Percentiles rank a stretch among this genome's conserved stretches.
phyloP scores from a whole-genome alignment of 1,140 invertebrate species.

The Oreohelix idahoensis region DNA sequence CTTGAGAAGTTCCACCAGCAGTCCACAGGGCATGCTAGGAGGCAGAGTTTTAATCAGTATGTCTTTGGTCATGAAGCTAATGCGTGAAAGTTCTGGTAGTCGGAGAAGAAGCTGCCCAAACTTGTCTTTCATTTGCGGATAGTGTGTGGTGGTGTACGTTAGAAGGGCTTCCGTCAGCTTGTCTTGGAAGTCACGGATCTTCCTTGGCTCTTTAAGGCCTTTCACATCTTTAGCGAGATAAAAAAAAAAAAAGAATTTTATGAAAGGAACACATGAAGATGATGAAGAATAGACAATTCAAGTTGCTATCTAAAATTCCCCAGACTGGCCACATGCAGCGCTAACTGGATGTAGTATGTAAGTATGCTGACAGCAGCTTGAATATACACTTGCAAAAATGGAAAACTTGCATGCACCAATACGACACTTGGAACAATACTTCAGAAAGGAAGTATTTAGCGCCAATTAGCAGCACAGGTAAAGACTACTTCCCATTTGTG shows the following conservation, averaged over 20 bases:
- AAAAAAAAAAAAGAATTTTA: neutral
- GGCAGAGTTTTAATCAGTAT: conserved; percentile 74
- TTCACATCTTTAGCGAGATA: conserved; percentile 82
- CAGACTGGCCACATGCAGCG: too few relatives aligned
- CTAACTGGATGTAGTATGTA: too few relatives aligned
- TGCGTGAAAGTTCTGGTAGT: conserved; percentile 93
- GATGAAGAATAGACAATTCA: too few relatives aligned
- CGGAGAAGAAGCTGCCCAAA: conserved; percentile 93
- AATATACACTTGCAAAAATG: too few relatives aligned
- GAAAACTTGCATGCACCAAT: too few relatives aligned
- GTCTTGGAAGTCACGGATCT: conserved; percentile 92
- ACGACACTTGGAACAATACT: too few relatives aligned
- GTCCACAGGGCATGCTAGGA: conserved; percentile 90
- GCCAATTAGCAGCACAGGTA: too few relatives aligned
- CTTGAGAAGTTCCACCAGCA: conserved; percentile 93
- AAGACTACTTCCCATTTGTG: too few relatives aligned
- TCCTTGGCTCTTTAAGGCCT: conserved; percentile 91
- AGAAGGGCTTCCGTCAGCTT: conserved; percentile 93
- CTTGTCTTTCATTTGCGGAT: conserved; percentile 92
- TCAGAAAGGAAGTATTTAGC: too few relatives aligned
- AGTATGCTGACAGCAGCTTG: too few relatives aligned
- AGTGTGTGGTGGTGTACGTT: conserved; percentile 91
- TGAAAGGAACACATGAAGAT: too few relatives aligned
- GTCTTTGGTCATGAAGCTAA: conserved; percentile 95
- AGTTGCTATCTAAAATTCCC: too few relatives aligned